Base-by-base conservation (phyloP, 1,140 invertebrate species). In the Zaprionus gabonicus region DNA sequence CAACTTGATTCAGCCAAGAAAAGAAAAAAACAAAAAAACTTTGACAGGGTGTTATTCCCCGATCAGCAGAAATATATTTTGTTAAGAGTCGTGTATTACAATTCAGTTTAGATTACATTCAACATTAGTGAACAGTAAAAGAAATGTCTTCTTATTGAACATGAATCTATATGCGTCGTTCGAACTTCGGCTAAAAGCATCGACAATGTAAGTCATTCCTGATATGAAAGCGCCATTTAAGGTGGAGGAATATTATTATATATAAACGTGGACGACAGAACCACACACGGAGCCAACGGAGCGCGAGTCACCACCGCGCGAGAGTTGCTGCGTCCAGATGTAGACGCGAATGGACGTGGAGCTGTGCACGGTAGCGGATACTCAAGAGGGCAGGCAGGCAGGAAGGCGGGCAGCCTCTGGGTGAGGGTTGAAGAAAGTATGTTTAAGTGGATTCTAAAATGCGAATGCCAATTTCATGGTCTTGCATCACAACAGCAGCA, bases 391-490 rank as follows among this genome's bases (percentile, higher is more conserved):
- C 46, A 20, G 15, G 20, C 64, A 27, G 23, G 15, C 20, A 6
- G 25, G 53, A 1, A 44, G 15, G 55, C 10, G 34, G 56, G 20
- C 46, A 51, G 55, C 65, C 57, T 25, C 59, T 31, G 51, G 67
- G 70, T 53, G 69, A 67, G 64, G 70, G 66, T 70, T 70, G 71
- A 70, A 80, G 78, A 81, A 81, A 78, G 71, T 74, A 81, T 75
- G 66, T 78, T 76, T 83, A 82, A 88, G 84, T 87, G 84, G 84
- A 88, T 82, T 90, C 81, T 82, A 90, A 88, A 88, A 85, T 85
- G 78, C 76, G 81, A 88, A 88, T 88, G 78, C 82, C 85, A 76
- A 90, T 85, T 88, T 82, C 78, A 88, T 81, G 83, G 81, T 78
- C 85, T 84, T 88, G 78, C 86, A 83, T 86, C 82, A 74, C 86